Base-by-base conservation (phyloP, 2,888 invertebrate species). In the Drosophila yooni region DNA sequence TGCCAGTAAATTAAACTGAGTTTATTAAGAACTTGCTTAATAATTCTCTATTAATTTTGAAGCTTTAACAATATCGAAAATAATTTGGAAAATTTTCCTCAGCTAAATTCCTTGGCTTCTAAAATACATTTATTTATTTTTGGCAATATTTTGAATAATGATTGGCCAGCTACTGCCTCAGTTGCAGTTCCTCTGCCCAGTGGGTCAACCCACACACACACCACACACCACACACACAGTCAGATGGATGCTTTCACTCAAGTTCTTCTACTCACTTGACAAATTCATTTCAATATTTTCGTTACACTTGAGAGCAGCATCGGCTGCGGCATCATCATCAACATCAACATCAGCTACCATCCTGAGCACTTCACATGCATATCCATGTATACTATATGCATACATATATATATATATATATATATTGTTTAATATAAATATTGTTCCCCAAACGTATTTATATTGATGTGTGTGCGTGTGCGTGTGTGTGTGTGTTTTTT, bases 221-320 rank as follows among this genome's bases (percentile, higher is more conserved):
- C 52, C 50, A 53, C 67, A 63, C 61, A 10, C 51, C 13, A 69
- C 59, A 60, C 67, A 69, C 52, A 66, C 40, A 54, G 15, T 25
- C 13, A 0, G 33, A 36, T 61, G 36, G 4, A 10, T 40, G 46
- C 75, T 70, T 70, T 76, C 76, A 40, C 62, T 53, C 38, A 25
- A 21, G 57, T 56, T 52, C 15, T 50, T 7, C 48, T 13, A 13
- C 38, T 46, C 64, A 71, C 80, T 84, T 79, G 82, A 89, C 86
- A 88, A 82, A 88, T 85, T 80, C 74, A 74, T 83, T 85, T 85
- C 69, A 85, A 85, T 85, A 90, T 85, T 85, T 90, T 85, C 70
- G 83, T 88, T 82, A 88, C 85, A 89, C 85, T 85, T 71, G 80
- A 84, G 68, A 57, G 63, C 64, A 62, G 61, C 63, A 59, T 51